phyloP scores from a whole-genome alignment of 2,797 vertebrate species.

The Anableps anableps region DNA sequence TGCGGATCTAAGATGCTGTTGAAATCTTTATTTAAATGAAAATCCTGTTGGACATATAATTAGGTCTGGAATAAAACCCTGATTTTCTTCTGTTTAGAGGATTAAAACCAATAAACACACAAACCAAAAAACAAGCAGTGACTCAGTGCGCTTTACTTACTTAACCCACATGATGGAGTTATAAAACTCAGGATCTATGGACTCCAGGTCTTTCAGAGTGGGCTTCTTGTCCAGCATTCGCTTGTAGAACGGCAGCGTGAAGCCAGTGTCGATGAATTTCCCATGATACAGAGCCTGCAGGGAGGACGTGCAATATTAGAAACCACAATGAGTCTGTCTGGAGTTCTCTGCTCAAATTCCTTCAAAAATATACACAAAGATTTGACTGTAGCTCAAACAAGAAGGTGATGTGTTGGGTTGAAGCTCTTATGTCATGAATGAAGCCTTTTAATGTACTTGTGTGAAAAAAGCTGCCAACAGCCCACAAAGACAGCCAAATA shows the following conservation, averaged over 20 bases:
- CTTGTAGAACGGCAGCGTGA: conserved; percentile 98
- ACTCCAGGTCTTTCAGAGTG: conserved; percentile 96
- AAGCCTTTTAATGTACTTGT: not conserved
- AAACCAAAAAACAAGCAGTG: not conserved
- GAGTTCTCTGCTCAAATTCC: conserved; percentile 1
- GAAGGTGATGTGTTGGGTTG: not conserved
- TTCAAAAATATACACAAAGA: not conserved
- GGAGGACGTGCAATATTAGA: conserved; percentile 23
- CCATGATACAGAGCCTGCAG: conserved; percentile 93
- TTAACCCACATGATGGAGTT: conserved; percentile 99
- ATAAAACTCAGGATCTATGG: conserved; percentile 97
- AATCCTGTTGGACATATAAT: not conserved
- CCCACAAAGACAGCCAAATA: not conserved
- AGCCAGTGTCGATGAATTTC: conserved; percentile 98
- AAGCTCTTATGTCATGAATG: not conserved
- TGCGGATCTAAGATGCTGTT: not conserved
- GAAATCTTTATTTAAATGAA: not conserved
- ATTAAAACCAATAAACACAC: not conserved
- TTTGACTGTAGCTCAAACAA: not conserved
- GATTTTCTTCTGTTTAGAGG: not conserved
- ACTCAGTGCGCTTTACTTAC: conserved; percentile 79
- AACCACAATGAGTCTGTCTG: conserved; percentile 8
- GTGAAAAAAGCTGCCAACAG: not conserved
- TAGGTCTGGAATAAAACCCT: not conserved
- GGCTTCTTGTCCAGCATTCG: conserved; percentile 98